Evolutionary conservation across 2,113 vertebrate genomes (phyloP).

Genomic region (Poeciliopsis turrubarensis): DNA sequence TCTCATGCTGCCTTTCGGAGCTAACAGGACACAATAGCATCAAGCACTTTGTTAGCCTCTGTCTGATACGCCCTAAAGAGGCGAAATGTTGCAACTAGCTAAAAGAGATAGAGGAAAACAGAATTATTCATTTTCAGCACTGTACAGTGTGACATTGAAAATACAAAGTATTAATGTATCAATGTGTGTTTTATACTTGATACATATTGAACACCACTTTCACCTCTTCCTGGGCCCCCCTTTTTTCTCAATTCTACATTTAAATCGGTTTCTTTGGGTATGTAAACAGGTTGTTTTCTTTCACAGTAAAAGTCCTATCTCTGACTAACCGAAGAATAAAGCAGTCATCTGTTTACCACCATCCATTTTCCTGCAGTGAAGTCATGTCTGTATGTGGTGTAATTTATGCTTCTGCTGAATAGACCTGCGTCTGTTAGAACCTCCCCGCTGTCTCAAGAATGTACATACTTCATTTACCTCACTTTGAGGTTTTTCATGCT

Average conservation of each 20-base stretch:
- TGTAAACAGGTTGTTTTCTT: background rate
- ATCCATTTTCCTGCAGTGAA: background rate
- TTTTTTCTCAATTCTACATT: background rate
- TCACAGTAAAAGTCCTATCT: background rate
- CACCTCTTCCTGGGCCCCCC: too few species aligned
- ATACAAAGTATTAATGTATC: too few species aligned
- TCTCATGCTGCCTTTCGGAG: too few species aligned
- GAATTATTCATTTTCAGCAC: too few species aligned
- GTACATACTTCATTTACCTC: background rate
- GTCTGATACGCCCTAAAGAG: too few species aligned
- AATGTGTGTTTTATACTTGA: too few species aligned
- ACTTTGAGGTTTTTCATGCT: background rate
- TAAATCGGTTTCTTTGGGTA: background rate
- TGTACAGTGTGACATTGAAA: too few species aligned
- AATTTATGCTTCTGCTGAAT: background rate
- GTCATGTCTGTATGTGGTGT: background rate
- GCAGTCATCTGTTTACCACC: background rate
- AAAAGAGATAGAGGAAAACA: too few species aligned
- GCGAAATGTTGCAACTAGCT: too few species aligned
- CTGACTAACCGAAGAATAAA: background rate
- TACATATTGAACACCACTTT: too few species aligned
- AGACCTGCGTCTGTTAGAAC: background rate
- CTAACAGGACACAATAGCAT: too few species aligned
- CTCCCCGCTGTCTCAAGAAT: background rate
- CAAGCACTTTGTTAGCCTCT: too few species aligned